These are phyloP conservation scores for Xyrauchen texanus DNA, from an alignment of 2,113 vertebrate genomes.

Conservation along the genomic window DNA sequence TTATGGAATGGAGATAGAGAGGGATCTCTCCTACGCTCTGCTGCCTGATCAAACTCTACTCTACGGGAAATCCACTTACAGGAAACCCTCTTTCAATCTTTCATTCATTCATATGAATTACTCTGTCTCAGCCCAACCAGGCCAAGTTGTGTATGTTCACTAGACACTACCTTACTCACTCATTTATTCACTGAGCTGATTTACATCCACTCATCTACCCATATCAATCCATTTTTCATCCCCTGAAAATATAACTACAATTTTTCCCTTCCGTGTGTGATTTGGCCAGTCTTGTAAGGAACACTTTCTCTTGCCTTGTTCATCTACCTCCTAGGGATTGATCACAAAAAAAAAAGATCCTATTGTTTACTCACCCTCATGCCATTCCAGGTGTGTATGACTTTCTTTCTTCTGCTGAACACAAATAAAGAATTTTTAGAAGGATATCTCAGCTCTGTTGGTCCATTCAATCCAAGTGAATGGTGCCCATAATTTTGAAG, in stretches of 20 bases:
- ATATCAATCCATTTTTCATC: not conserved
- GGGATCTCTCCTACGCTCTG: slow-evolving; percentile 27
- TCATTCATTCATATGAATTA: not conserved
- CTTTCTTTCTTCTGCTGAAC: too few species aligned
- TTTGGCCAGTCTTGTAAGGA: not conserved
- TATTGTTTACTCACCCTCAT: too few species aligned
- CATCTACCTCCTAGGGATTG: not conserved
- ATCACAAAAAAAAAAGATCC: too few species aligned
- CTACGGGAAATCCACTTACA: slow-evolving; percentile 10
- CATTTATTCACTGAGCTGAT: not conserved
- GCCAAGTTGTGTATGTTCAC: too few species aligned
- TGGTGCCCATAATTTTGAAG: too few species aligned
- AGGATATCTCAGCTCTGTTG: too few species aligned
- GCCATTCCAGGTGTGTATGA: too few species aligned
- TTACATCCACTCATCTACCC: slow-evolving; percentile 17
- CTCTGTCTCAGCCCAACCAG: too few species aligned
- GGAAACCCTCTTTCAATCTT: not conserved
- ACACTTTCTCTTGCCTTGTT: not conserved
- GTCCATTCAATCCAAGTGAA: too few species aligned
- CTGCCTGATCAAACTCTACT: slow-evolving; percentile 32
- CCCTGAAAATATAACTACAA: not conserved
- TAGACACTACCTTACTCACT: not conserved
- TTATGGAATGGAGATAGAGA: slow-evolving; percentile 38
- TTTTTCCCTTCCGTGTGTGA: not conserved
- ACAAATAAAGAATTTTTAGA: too few species aligned